phyloP scores from a whole-genome alignment of 2,113 vertebrate genomes.

The Xenus cinereus region DNA sequence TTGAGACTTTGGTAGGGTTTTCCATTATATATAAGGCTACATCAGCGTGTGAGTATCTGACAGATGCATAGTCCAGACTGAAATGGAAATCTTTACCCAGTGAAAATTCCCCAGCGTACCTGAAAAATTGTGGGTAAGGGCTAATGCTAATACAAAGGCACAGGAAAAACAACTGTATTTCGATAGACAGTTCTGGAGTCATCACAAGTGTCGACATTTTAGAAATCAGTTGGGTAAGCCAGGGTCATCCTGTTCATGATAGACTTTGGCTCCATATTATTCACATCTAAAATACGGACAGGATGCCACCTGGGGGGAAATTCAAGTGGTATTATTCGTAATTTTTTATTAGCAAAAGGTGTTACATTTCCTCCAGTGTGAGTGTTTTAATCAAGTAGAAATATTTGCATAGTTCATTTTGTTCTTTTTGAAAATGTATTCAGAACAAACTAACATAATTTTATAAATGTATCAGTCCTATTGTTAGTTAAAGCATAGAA shows the following conservation, averaged over 20 bases:
- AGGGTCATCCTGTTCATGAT: neutral
- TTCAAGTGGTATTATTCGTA: neutral
- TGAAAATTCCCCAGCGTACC: neutral
- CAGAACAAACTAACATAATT: neutral
- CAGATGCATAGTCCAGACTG: neutral
- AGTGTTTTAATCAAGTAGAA: neutral
- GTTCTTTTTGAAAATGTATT: neutral
- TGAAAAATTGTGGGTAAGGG: neutral
- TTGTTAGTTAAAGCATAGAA: neutral
- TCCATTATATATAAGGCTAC: neutral
- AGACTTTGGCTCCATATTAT: neutral
- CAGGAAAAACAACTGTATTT: neutral
- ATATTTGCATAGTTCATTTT: neutral
- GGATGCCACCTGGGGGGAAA: neutral
- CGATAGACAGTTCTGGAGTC: neutral
- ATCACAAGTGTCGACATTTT: neutral
- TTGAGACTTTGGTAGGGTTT: neutral
- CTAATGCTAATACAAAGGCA: neutral
- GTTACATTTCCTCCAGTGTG: neutral
- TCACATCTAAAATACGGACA: neutral
- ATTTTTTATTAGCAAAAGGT: neutral
- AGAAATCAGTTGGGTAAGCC: neutral
- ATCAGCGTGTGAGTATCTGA: neutral
- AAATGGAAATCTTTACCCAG: neutral
- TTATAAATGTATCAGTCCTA: neutral